Evolutionary conservation across 1,140 invertebrate species (phyloP), one percentile per base, ranked within the genome.

Genomic region (Eueides isabella): DNA sequence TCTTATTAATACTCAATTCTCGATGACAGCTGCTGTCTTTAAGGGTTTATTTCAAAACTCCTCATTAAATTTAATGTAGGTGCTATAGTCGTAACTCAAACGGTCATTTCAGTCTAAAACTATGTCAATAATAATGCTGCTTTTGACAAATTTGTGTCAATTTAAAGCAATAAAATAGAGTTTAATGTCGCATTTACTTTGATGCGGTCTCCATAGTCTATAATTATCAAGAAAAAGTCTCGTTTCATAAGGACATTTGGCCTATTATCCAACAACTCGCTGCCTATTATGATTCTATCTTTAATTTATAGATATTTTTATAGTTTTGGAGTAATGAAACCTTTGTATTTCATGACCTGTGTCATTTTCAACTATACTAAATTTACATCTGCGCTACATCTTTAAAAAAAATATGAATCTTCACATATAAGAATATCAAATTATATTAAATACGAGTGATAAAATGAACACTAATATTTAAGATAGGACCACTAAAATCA

Each of bases 81-180:
- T 30, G 30, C 7, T 31, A n/a, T n/a, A 63, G 23, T 76, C 48
- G 63, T 63, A 63, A 64, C 62, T 73, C 73, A 78, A 75, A 80
- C 67, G 73, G 61, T 63, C 44, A 73, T 78, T 80, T 77, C 75
- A 85, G 86, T 85, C 79, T 63, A 76, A 77, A 85, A 85, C 76
- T 80, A 90, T 80, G 78, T 85, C 84, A 80, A 89, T 89, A 86
- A 85, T 82, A 82, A 85, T 82, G 83, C 85, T 85, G 87, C 87
- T 86, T 85, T 89, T 89, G 87, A 87, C 91, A 89, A 92, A 91
- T 91, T 89, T 87, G 85, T 91, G 88, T 86, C 88, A 91, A 92
- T 92, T 92, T 85, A 71, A 83, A 78, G 88, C 84, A 91, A 91
- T 91, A 92, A 92, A 91, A 91, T 87, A 89, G 84, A 85, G 86